Base-by-base conservation (phyloP, 2,113 vertebrate species). In the Shinisaurus crocodilurus region DNA sequence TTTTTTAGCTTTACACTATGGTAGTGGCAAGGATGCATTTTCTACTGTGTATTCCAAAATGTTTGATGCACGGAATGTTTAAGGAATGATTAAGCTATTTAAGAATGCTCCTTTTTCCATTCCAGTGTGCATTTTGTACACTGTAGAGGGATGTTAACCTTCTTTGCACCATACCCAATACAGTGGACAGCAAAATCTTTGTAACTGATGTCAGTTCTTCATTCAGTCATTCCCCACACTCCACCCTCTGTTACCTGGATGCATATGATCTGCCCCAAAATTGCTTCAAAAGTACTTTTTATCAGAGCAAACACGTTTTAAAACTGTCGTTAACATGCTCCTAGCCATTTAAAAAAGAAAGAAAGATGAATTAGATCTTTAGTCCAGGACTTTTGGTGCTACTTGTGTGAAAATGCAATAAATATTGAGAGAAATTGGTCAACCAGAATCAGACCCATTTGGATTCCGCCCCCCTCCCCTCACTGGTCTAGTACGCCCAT, bases 1-100 rank as follows among this genome's bases (percentile, higher is more conserved):
- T n/a, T n/a, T n/a, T n/a, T n/a, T n/a, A n/a, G n/a, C n/a, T n/a
- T n/a, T n/a, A n/a, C 2, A 18, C 40, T 54, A 32, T 29, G 12
- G 27, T 85, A 90, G 85, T 5, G 69, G 27, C 5, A 92, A 85
- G 63, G 37, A 92, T 77, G 6, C 5, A 92, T 88, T 92, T 79
- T 92, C n/a, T 70, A 92, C 75, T 89, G 50, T 87, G 81, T 90
- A 88, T 94, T 90, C 20, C 88, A 72, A 95, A 90, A 85, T 4
- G 10, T 25, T 1, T 75, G 77, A n/a, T 74, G 45, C 77, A 20
- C 32, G 77, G 65, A 13, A 83, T 89, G 13, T 91, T 93, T 80
- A 88, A 70, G 80, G n/a, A n/a, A n/a, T n/a, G n/a, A n/a, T n/a
- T n/a, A n/a, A n/a, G n/a, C n/a, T n/a, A n/a, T n/a, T n/a, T n/a